Conservation (phyloP, 92 coral and sea anemone species). For the Porites cylindrica region DNA sequence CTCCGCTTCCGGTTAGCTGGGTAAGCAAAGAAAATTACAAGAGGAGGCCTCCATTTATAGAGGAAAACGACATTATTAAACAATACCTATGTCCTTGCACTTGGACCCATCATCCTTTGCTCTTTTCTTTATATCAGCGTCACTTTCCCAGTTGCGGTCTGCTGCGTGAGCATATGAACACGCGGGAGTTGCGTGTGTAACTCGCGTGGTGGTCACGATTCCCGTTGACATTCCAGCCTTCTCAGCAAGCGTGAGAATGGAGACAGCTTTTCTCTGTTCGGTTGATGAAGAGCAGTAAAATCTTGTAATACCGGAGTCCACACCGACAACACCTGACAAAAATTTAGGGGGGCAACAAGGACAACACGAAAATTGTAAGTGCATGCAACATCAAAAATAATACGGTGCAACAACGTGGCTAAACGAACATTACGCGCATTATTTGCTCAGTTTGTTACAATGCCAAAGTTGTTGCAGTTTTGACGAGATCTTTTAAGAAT, state of each 20-base stretch:
- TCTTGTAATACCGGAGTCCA: constrained; percentile 71
- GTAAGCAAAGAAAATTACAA: no score
- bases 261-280: constrained; percentile 69
- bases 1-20: no score
- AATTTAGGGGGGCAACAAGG: neutral
- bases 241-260: constrained; percentile 91
- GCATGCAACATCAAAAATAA: no score
- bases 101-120: constrained; percentile 71
- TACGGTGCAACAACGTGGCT: no score
- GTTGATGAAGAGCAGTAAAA: constrained; percentile 61
- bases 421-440: no score
- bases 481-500: no score
- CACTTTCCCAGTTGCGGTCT: constrained; percentile 82
- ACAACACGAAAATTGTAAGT: no score
- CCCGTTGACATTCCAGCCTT: constrained; percentile 96
- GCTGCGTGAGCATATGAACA: constrained; percentile 72
- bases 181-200: constrained; percentile 92
- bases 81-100: constrained; percentile 72
- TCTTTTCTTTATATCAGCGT: constrained; percentile 16
- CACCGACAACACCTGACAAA: constrained; percentile 72
- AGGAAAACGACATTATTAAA: no score
- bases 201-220: constrained; percentile 86
- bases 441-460: no score
- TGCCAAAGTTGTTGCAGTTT: no score
- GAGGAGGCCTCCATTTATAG: no score